A percentile compares a stretch with the other conserved stretches of the same genome.
These are phyloP conservation scores for Hemicentrotus pulcherrimus DNA, from an alignment of 35 echinoderm and acorn worm species.

Conservation along the genomic window DNA sequence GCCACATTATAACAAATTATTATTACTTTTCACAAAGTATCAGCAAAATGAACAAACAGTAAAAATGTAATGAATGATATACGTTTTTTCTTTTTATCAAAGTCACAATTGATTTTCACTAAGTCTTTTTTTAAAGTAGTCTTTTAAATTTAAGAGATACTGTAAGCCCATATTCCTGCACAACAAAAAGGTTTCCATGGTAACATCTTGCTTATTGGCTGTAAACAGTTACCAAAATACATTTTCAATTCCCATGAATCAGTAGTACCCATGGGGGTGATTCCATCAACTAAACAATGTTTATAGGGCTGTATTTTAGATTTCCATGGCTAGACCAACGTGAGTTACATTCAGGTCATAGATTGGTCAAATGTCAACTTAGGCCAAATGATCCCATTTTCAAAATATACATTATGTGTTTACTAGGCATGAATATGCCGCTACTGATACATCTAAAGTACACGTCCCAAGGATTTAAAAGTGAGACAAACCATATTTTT, in stretches of 20 bases:
- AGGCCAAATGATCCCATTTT: background rate
- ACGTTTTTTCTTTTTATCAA: too few species aligned
- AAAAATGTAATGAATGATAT: too few species aligned
- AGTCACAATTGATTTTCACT: too few species aligned
- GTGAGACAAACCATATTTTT: too few species aligned
- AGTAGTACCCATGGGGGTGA: background rate
- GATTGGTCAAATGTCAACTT: background rate
- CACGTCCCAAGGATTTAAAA: background rate
- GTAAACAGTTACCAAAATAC: background rate
- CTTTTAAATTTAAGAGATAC: too few species aligned
- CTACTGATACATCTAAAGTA: background rate
- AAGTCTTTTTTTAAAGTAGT: too few species aligned
- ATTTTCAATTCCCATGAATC: background rate
- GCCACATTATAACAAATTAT: too few species aligned
- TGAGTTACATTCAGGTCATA: background rate
- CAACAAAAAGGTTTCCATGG: too few species aligned
- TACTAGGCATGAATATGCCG: background rate
- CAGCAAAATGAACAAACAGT: too few species aligned
- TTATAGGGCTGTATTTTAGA: background rate
- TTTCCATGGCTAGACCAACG: background rate
- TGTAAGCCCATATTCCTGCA: too few species aligned
- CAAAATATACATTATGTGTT: background rate
- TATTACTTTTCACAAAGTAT: too few species aligned
- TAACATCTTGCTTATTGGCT: background rate
- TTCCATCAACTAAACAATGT: background rate